Evolutionary conservation across 2,797 vertebrate genomes (phyloP), one percentile per base, ranked within the genome.

Genomic region (Protosalanx chinensis): DNA sequence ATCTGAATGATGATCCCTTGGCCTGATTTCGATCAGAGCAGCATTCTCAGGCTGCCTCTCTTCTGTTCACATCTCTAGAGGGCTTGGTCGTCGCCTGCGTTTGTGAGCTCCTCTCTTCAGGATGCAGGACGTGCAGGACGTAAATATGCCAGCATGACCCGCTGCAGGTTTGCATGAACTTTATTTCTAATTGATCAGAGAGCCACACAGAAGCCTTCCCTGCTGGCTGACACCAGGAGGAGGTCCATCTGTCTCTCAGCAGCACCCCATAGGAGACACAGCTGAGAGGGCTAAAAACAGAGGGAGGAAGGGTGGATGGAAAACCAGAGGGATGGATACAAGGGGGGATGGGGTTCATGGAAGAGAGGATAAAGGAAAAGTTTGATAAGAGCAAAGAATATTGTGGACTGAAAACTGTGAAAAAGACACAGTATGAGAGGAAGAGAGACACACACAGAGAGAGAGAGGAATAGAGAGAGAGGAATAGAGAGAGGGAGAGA

Each of bases 171-270:
- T 73, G 64, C 63, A 58, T 85, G 85, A 85, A 82, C 83, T 85
- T 88, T 77, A 79, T 60, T 79, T 89, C 79, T 80, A 82, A 89
- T 85, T 85, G 81, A 90, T 87, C 83, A 75, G 75, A 73, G 51
- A 49, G 49, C 12, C 64, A 37, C 58, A 76, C 35, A 72, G 68
- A 77, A 73, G 32, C 77, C 13, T 64, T 63, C 75, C 81, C 77
- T 16, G 79, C 80, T 75, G 82, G 73, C 73, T 64, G 68, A 60
- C 77, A 79, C 72, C 16, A 71, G 68, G 46, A 71, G 81, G 79
- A 61, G 74, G 82, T 80, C 85, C 86, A 87, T 89, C 88, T 88
- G 88, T 77, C 86, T 84, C 80, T 79, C 80, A 59, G 80, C 74
- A 68, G 70, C 69, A 68, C 69, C 77, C 74, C 67, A 63, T 51